These are phyloP conservation scores for Natator depressus DNA, from an alignment of 2,113 vertebrate species.

Conservation along the genomic window DNA sequence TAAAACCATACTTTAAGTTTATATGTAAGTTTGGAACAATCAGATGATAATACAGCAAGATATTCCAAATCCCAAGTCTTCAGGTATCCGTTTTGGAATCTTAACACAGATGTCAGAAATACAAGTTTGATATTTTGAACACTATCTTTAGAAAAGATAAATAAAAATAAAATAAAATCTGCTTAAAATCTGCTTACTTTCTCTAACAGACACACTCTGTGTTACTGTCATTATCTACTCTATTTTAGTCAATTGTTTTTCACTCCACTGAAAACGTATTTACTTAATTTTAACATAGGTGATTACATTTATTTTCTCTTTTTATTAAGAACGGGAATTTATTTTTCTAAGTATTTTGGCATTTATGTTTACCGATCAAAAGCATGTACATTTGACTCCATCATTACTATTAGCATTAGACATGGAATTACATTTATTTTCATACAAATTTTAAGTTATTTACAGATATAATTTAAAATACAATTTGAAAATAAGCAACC, in stretches of 20 bases:
- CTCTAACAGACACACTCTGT: background rate
- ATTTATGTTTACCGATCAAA: background rate
- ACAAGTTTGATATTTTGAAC: too few relatives aligned
- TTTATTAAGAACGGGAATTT: background rate
- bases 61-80: too few relatives aligned
- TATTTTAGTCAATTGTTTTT: background rate
- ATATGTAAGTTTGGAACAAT: too few relatives aligned
- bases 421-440: background rate
- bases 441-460: background rate
- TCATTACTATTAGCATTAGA: background rate
- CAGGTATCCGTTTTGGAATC: too few relatives aligned
- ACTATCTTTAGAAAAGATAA: too few relatives aligned
- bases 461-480: background rate
- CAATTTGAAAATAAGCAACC: background rate
- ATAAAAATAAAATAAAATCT: too few relatives aligned
- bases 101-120: too few relatives aligned
- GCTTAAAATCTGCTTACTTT: too few relatives aligned
- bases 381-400: background rate
- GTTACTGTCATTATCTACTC: background rate
- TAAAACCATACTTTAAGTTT: background rate
- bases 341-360: background rate
- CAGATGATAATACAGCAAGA: too few relatives aligned
- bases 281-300: background rate
- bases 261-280: background rate
- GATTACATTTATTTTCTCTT: background rate